Conservation (phyloP, 2,888 invertebrate genomes). For the Ametastegia equiseti region DNA sequence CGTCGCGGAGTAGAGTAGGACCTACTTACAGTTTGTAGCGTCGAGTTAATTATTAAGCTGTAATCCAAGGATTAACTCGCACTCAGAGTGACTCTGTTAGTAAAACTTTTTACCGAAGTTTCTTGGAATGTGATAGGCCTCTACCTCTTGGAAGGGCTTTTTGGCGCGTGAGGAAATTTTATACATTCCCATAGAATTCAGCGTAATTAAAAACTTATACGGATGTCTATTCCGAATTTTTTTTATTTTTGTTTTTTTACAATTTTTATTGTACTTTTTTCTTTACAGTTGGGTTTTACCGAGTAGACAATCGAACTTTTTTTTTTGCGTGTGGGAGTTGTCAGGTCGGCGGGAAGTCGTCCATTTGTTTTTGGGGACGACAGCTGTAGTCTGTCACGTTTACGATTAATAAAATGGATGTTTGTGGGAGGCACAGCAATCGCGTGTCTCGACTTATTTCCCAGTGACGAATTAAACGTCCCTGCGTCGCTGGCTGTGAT, state of each 20-base stretch:
- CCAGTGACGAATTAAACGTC: constrained; percentile 37
- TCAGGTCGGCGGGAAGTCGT: constrained; percentile 14
- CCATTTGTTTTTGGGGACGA: constrained; percentile 37
- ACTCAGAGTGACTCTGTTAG: constrained; percentile 10
- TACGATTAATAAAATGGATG: constrained; percentile 41
- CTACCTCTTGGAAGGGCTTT: not conserved
- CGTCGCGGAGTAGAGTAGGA: constrained; percentile 8
- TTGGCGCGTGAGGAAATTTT: too few relatives aligned
- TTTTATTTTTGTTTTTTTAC: not conserved
- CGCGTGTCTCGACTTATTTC: constrained; percentile 21
- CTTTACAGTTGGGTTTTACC: not conserved
- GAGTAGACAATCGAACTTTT: not conserved
- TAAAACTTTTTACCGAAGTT: not conserved
- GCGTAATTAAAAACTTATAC: not conserved
- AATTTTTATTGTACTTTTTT: not conserved
- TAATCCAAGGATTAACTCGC: constrained; percentile 34
- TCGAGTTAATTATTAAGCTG: constrained; percentile 46
- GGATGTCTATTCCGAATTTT: not conserved
- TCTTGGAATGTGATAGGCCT: not conserved
- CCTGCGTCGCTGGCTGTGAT: not conserved
- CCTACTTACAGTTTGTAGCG: constrained; percentile 36
- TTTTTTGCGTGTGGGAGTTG: constrained; percentile 35
- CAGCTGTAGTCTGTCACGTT: constrained; percentile 44
- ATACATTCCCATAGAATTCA: not conserved
- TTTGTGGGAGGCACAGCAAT: constrained; percentile 17